These are phyloP conservation scores for Dendrolimus punctatus DNA, from an alignment of 1,140 invertebrate species.

Conservation along the genomic window DNA sequence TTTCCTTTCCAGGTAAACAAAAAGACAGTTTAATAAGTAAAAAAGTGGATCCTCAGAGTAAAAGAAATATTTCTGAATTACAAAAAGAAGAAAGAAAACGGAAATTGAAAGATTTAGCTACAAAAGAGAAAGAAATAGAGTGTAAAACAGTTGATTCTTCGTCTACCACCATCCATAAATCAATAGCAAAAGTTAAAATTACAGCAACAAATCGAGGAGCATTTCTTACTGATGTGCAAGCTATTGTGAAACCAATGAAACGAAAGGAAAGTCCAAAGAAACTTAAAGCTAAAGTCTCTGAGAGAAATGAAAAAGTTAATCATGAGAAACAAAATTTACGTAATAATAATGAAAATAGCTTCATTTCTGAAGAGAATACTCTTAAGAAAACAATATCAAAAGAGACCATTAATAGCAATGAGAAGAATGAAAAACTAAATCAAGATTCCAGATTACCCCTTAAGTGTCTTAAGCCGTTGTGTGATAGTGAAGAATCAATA, in stretches of 20 bases:
- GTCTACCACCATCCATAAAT: constrained; percentile 15
- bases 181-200: constrained; percentile 36
- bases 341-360: too few relatives aligned
- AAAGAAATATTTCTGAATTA: constrained; percentile 30
- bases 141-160: constrained; percentile 4
- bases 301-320: too few relatives aligned
- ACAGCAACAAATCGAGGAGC: constrained; percentile 43
- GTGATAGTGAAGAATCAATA: constrained; percentile 24
- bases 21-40: constrained; percentile 13
- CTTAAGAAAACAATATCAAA: constrained; percentile 3
- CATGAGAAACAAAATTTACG: too few relatives aligned
- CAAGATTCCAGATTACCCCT: constrained; percentile 16
- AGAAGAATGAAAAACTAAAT: constrained; percentile 5
- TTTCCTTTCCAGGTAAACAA: constrained; percentile 3
- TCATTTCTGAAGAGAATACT: too few relatives aligned
- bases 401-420: constrained; percentile 9
- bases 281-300: too few relatives aligned
- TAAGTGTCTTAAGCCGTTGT: constrained; percentile 31
- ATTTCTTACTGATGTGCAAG: constrained; percentile 32
- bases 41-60: constrained; percentile 23
- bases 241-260: constrained; percentile 24
- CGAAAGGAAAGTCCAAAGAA: constrained; percentile 21
- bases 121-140: constrained; percentile 40
- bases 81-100: constrained; percentile 58
- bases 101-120: constrained; percentile 52